phyloP scores from a whole-genome alignment of 2,888 invertebrate species.

The Meta bourneti region DNA sequence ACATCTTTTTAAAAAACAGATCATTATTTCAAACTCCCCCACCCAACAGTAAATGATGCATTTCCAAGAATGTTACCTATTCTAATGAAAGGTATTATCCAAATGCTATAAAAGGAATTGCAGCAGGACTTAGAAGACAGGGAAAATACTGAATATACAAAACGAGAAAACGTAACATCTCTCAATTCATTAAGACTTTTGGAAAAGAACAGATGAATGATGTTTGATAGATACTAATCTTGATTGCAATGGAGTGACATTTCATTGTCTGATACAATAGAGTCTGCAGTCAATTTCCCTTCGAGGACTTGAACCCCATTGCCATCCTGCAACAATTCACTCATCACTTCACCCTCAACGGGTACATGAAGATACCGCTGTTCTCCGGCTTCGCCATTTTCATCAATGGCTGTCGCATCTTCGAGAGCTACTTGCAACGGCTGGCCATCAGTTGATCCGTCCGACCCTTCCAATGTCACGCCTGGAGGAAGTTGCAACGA shows the following conservation, averaged over 20 bases:
- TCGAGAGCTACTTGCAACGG: slow-evolving; percentile 59
- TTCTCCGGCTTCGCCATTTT: slow-evolving; percentile 41
- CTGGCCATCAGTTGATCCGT: slow-evolving; percentile 6
- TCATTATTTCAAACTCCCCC: not conserved
- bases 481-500: slow-evolving; percentile 67
- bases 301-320: slow-evolving; percentile 46
- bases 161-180: not conserved
- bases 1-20: no score
- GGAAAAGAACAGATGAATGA: not conserved
- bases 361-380: slow-evolving; percentile 59
- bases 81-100: not conserved
- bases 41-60: not conserved
- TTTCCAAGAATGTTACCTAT: not conserved
- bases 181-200: not conserved
- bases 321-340: slow-evolving; percentile 33
- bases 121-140: not conserved
- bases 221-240: not conserved
- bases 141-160: not conserved
- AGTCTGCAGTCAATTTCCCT: slow-evolving; percentile 26
- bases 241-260: not conserved
- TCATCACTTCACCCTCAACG: slow-evolving; percentile 54
- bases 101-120: not conserved
- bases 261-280: slow-evolving; percentile 16
- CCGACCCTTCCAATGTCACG: slow-evolving; percentile 42
- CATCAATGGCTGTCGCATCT: slow-evolving; percentile 37